A percentile compares a stretch with the other conserved stretches of the same genome.
These are phyloP conservation scores for Dryobota labecula DNA, from an alignment of 2,888 invertebrate genomes.

Conservation along the genomic window DNA sequence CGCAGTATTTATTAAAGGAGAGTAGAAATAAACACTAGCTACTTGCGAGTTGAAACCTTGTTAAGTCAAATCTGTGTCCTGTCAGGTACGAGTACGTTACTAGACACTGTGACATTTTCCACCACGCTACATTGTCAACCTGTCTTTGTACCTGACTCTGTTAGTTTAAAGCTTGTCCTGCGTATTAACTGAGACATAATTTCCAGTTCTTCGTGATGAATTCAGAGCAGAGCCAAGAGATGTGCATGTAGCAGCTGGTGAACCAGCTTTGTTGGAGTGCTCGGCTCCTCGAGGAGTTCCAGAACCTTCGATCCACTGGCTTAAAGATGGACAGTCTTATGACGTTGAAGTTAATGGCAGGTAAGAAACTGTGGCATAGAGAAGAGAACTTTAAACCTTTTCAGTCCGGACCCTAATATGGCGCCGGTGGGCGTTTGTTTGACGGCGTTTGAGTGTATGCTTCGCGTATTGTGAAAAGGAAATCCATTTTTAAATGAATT, in stretches of 20 bases:
- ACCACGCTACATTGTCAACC: constrained; percentile 6
- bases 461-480: background rate
- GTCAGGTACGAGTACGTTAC: constrained; percentile 5
- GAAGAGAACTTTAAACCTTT: background rate
- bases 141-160: background rate
- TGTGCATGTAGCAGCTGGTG: constrained; percentile 97
- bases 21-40: constrained; percentile 34
- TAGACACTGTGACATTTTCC: constrained; percentile 11
- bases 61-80: background rate
- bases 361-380: constrained; percentile 74
- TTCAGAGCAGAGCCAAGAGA: constrained; percentile 97
- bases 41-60: constrained; percentile 2
- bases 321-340: constrained; percentile 93
- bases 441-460: background rate
- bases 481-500: background rate
- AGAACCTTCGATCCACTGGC: constrained; percentile 98
- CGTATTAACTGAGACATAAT: constrained; percentile 22
- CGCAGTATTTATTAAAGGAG: constrained; percentile 34
- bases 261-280: constrained; percentile 97
- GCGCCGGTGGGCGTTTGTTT: background rate
- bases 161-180: background rate
- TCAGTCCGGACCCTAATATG: background rate
- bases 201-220: constrained; percentile 97
- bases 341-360: constrained; percentile 92
- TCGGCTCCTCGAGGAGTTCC: constrained; percentile 98